Evolutionary conservation across 1,140 invertebrate species (phyloP), one percentile per base, ranked within the genome.

Genomic region (Amyelois transitella): DNA sequence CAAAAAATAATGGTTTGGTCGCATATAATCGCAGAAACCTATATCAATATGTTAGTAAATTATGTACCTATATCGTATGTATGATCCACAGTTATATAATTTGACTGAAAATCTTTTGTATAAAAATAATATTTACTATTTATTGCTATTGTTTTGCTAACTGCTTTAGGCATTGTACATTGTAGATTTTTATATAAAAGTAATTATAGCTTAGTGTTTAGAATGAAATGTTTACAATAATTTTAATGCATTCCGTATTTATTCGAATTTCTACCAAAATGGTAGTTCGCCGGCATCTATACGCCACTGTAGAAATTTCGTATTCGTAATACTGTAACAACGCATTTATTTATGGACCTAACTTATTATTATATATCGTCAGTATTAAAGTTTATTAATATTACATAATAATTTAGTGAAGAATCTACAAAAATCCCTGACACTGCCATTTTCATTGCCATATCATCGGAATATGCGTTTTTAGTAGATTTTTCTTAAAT

Each of bases 161-260:
- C 58, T 54, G 60, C 58, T 60, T 66, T 64, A 69, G 63, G 65
- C 62, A 62, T 56, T 61, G 32, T 38, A 38, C 32, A 68, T 55
- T 81, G 74, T 78, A 78, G 61, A 81, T 81, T 69, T 68, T 47
- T 78, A 66, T 58, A 22, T n/a, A 38, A 72, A 78, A 66, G 60
- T 53, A 24, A 47, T 52, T 43, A 49, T 56, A n/a, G n/a, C n/a
- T n/a, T 63, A 69, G 64, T 60, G 62, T 75, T 66, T 72, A 70
- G 58, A 56, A 38, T 55, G 43, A 12, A 52, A n/a, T 43, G 62
- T 64, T 51, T 43, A 64, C 25, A 53, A 43, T 60, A 58, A 53
- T 64, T 45, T 53, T 73, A 66, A 54, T 62, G 68, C 75, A 81
- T 78, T 81, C 73, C 72, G 63, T 61, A 77, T 80, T 78, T 78